Evolutionary conservation across 2,797 vertebrate genomes (phyloP), one percentile per base, ranked within the genome.

Genomic region (Cottoperca gobio): DNA sequence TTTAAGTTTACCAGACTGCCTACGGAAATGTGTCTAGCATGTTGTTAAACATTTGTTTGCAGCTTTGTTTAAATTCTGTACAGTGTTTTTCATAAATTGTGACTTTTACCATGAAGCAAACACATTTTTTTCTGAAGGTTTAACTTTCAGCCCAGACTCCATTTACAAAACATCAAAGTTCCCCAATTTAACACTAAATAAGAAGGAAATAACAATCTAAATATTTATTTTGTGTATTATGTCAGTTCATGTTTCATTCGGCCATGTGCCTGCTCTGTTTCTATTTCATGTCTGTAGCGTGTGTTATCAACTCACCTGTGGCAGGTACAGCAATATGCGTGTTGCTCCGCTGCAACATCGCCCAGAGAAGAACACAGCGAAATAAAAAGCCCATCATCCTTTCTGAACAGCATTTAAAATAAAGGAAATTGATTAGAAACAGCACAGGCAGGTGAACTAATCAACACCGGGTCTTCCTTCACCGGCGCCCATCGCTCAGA

Each of bases 251-350:
- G 45, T 17, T 54, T 46, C 1, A 60, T 61, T 45, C 65, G 33
- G 61, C 24, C 26, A 14, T 53, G 14, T 13, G 3, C 1, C 2
- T 28, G 23, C 2, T 8, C 7, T n/a, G n/a, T 8, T 33, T 33
- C 31, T 43, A 0, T 14, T 35, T 40, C 7, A 0, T 7, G 7
- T 35, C 17, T 13, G 13, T 1, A 55, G 31, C 8, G 17, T 7
- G 6, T 33, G 37, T 35, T 40, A 13, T 63, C 10, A 14, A 68
- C 92, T 93, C 86, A 92, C 92, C 90, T 91, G 89, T 52, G 40
- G 60, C 89, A 88, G 84, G 86, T 84, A 67, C 26, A 70, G 49
- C 13, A 2, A 13, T 3, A 1, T 82, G 66, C 72, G 39, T 40
- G 59, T 45, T 1, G 77, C 79, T 73, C 65, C 31, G 63, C 74